A percentile compares a stretch with the other conserved stretches of the same genome.
Conservation (phyloP, 2,113 vertebrate species). For the Pseudorhombus dupliciocellatus region DNA sequence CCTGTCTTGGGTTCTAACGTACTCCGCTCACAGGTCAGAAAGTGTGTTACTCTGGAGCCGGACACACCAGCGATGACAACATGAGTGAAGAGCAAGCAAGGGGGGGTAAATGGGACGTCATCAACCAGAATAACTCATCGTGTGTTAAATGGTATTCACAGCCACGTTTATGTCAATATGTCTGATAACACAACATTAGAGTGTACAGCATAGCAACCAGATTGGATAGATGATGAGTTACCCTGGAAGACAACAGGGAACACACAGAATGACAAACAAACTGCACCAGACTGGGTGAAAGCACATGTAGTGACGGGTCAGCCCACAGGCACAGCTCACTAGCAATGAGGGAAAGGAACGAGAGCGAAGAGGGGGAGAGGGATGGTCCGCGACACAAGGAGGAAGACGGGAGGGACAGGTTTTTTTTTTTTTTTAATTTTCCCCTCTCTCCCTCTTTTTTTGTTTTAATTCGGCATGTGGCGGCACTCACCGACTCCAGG, state of each 20-base stretch:
- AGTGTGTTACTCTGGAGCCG: slow-evolving; percentile 29
- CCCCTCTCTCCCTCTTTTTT: not conserved
- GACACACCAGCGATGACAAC: slow-evolving; percentile 41
- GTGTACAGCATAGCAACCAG: not conserved
- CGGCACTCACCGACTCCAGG: slow-evolving; percentile 86
- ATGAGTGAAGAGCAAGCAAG: slow-evolving; percentile 58
- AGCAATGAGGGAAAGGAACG: slow-evolving; percentile 62
- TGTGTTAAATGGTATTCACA: slow-evolving; percentile 17
- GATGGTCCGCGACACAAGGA: slow-evolving; percentile 64
- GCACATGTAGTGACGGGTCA: slow-evolving; percentile 37
- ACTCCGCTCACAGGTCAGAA: not conserved
- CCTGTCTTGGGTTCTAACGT: slow-evolving; percentile 5
- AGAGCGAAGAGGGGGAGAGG: slow-evolving; percentile 44
- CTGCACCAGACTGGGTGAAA: slow-evolving; percentile 36
- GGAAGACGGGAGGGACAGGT: slow-evolving; percentile 58
- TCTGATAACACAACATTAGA: not conserved
- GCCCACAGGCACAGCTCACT: slow-evolving; percentile 51
- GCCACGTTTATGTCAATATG: not conserved
- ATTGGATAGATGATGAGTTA: slow-evolving; percentile 49
- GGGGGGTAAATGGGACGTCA: slow-evolving; percentile 17
- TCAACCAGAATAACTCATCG: slow-evolving; percentile 57
- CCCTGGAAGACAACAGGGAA: slow-evolving; percentile 32
- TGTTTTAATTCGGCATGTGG: slow-evolving; percentile 65
- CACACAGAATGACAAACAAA: slow-evolving; percentile 34
- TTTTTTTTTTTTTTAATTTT: slow-evolving; percentile 3